These are phyloP conservation scores for Apis laboriosa DNA, from an alignment of 1,140 invertebrate species.

Conservation along the genomic window DNA sequence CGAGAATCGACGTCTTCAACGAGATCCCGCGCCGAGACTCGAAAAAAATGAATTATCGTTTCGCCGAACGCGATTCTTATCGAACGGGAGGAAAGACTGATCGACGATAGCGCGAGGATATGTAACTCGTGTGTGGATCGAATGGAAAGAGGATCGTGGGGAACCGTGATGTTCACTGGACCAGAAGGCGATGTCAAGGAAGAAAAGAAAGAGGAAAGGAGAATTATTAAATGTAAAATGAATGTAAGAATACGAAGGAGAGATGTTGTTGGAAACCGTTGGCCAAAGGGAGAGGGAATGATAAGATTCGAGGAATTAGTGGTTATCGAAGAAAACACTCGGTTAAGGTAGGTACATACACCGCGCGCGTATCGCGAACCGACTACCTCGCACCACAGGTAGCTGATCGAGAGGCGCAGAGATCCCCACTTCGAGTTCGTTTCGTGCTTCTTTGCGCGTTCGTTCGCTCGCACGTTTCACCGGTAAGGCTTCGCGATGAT, in stretches of 20 bases:
- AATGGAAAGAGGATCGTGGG: too few relatives aligned
- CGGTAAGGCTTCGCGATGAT: conserved; percentile 39
- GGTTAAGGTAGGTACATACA: neutral
- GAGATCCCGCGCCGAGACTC: neutral
- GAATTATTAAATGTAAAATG: too few relatives aligned
- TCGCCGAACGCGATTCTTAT: neutral
- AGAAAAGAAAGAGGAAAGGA: neutral
- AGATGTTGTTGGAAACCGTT: too few relatives aligned
- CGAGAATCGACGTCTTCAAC: conserved; percentile 23
- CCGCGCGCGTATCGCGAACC: conserved; percentile 33
- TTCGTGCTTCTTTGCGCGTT: conserved; percentile 18
- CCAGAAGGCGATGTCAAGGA: neutral
- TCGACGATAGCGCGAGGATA: neutral
- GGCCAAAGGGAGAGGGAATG: neutral
- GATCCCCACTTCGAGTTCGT: conserved; percentile 28
- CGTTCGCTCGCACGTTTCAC: conserved; percentile 37
- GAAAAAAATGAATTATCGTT: neutral
- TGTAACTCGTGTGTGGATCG: too few relatives aligned
- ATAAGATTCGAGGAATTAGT: conserved; percentile 20
- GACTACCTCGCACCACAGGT: conserved; percentile 34
- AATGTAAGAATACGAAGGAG: too few relatives aligned
- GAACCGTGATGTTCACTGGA: neutral
- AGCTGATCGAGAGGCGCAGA: conserved; percentile 12
- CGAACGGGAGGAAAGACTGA: neutral
- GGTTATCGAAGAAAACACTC: conserved; percentile 26